Base-by-base conservation (phyloP, 2,797 vertebrate species). In the Eurystomus glaucurus region DNA sequence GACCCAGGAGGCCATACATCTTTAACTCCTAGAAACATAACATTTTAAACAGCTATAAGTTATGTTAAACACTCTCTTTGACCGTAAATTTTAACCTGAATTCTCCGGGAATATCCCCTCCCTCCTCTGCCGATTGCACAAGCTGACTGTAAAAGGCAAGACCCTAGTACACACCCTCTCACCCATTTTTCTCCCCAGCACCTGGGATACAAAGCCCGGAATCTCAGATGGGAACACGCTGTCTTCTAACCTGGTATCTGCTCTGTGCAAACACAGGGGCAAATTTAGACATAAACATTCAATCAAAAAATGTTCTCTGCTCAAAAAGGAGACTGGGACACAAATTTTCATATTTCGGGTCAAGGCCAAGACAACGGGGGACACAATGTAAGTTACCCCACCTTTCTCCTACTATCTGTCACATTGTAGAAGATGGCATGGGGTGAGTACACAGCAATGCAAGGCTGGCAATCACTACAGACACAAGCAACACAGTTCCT, bases 141-240 rank as follows among this genome's bases (percentile, higher is more conserved):
- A 57, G n/a, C 55, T 57, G 55, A 57, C 8, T 57, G n/a, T 11
- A 13, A 57, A 33, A 33, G 55, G 5, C 55, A 57, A 33, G 20
- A 57, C 54, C 20, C 54, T n/a, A 14, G 55, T 57, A 33, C 55
- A 33, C 21, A 57, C 20, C 55, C 20, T 12, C 21, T 33, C 33
- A 31, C n/a, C n/a, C n/a, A 19, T 57, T 57, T 57, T 33, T 33
- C n/a, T 57, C 21, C n/a, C 55, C 54, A n/a, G 54, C 54, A 57
- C 20, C 19, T 20, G 20, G 7, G n/a, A 57, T 33, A 33, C 23
- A 48, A 48, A 16, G 6, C n/a, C 66, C 54, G n/a, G 23, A 14
- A 10, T 15, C 18, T 35, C 4, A 5, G 61, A 10, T 3, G 25
- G 37, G 33, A 68, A 10, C 39, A 15, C 3, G 0, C 4, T 28